Percentiles rank a stretch among this genome's conserved stretches.
Conservation (phyloP, 2,113 vertebrate genomes). For the Dipodomys spectabilis region DNA sequence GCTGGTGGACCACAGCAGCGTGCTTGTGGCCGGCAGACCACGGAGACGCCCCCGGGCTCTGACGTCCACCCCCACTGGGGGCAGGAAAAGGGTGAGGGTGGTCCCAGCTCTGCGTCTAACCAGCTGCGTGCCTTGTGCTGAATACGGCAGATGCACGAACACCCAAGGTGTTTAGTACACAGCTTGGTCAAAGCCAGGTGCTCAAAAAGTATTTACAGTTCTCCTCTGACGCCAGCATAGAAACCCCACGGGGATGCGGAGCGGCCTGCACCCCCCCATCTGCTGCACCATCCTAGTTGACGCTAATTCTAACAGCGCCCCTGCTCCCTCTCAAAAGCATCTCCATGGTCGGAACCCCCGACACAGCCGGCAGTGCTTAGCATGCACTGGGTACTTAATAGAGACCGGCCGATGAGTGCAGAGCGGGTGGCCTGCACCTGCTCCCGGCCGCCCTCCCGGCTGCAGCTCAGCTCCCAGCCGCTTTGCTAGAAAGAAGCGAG, state of each 20-base stretch:
- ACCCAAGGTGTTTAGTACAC: neutral
- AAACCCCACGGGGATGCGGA: neutral
- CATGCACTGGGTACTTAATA: slow-evolving; percentile 12
- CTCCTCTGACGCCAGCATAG: neutral
- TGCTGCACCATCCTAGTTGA: neutral
- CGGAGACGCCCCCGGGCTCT: too few species aligned
- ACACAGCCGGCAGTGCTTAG: neutral
- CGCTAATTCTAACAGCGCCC: neutral
- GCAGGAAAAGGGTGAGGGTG: neutral
- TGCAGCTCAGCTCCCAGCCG: neutral
- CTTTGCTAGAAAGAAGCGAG: slow-evolving; percentile 31
- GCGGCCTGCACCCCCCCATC: neutral
- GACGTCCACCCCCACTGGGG: neutral
- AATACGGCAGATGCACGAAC: neutral
- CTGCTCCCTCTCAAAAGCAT: neutral
- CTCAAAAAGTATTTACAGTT: neutral
- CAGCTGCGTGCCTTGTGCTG: neutral
- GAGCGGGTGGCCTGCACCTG: neutral
- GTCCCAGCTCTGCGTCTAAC: neutral
- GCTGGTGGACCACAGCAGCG: neutral
- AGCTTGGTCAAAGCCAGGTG: neutral
- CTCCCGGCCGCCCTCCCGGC: neutral
- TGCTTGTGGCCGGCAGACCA: too few species aligned
- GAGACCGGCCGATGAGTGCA: neutral
- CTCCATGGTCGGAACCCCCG: neutral